Evolutionary conservation across 2,797 vertebrate genomes (phyloP), one percentile per base, ranked within the genome.

Genomic region (Eutrigla gurnardus): DNA sequence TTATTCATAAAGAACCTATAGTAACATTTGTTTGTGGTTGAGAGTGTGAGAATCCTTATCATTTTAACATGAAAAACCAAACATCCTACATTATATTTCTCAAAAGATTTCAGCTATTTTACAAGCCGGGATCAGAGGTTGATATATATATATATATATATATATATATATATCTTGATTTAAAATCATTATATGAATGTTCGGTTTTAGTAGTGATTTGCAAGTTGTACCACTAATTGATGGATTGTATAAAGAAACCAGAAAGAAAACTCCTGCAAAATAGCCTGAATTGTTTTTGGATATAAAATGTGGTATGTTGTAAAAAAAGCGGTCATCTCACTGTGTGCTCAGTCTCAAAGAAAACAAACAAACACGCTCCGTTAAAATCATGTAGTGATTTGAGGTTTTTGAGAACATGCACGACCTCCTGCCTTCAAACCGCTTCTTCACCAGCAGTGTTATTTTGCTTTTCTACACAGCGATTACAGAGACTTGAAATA

Each of bases 401-500:
- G 35, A 12, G 63, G 52, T 49, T 70, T 81, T 46, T 42, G 12
- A 25, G 45, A 52, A 68, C 36, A 32, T 5, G 36, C 50, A 59
- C 11, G 0, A 57, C 52, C 42, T 60, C 59, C 63, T 52, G 75
- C 59, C 13, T 70, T 63, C 37, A 70, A 72, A 47, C 33, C 9
- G 0, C 52, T n/a, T 12, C 25, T 61, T n/a, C 64, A 70, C 25
- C 47, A 75, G 62, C 61, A 33, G 42, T 60, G 63, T 77, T 33
- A 45, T 65, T 68, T 55, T 9, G 12, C 40, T 47, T 53, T 42
- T 70, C 59, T 61, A 9, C 1, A n/a, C 0, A 0, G 49, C 43
- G n/a, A 70, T 62, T 12, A 40, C 11, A 33, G 37, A 71, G 32
- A 40, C 47, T 37, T 77, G 53, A 68, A 74, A 71, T 67, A 33